These are phyloP conservation scores for Oncorhynchus keta DNA, from an alignment of 2,113 vertebrate species.

Conservation along the genomic window DNA sequence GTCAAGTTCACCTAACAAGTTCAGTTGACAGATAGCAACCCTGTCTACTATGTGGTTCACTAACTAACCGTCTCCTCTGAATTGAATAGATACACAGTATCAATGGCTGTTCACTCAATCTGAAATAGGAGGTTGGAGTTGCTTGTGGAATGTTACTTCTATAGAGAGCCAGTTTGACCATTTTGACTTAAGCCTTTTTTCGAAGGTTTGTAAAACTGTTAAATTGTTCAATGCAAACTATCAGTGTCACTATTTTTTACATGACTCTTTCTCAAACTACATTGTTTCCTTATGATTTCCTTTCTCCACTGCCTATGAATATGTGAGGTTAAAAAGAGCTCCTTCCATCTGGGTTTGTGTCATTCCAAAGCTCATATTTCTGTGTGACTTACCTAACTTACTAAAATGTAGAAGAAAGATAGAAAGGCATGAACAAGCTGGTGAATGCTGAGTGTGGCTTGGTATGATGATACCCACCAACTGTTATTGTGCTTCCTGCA, in stretches of 20 bases:
- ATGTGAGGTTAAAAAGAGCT: neutral
- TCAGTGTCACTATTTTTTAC: neutral
- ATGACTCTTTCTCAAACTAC: neutral
- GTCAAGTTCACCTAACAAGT: conserved; percentile 10
- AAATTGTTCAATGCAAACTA: neutral
- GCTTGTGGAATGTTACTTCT: too few relatives aligned
- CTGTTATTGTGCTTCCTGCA: conserved; percentile 10
- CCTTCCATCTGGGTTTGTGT: conserved; percentile 27
- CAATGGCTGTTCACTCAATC: neutral
- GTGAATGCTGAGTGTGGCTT: conserved; percentile 49
- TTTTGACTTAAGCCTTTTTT: too few relatives aligned
- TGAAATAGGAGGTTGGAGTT: neutral
- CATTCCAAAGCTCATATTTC: conserved; percentile 8
- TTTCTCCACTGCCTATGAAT: too few relatives aligned
- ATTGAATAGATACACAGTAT: neutral
- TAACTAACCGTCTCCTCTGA: too few relatives aligned
- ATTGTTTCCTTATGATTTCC: neutral
- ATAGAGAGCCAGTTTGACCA: too few relatives aligned
- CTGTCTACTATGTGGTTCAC: too few relatives aligned
- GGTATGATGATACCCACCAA: conserved; percentile 22
- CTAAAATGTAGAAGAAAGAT: neutral
- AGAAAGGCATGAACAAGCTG: neutral
- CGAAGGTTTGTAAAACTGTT: too few relatives aligned
- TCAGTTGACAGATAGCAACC: conserved; percentile 9
- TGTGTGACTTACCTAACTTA: conserved; percentile 7